Percentiles rank a stretch among this genome's conserved stretches.
Evolutionary conservation across 2,888 invertebrate species (phyloP).

Genomic region (Lycocerus yunnanus): DNA sequence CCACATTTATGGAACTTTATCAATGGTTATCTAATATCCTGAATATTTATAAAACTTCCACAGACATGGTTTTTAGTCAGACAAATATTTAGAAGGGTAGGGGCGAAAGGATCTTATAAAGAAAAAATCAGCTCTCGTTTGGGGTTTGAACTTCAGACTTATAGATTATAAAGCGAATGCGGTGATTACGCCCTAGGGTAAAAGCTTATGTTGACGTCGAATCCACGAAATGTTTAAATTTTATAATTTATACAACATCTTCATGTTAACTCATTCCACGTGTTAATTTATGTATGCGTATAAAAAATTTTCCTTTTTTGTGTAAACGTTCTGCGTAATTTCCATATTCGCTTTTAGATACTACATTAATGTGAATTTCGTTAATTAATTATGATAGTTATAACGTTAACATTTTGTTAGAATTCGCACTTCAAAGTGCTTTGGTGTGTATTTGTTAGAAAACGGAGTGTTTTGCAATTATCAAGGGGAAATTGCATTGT

Average conservation of each 20-base stretch:
- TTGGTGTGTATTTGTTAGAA: neutral
- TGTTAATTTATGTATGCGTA: neutral
- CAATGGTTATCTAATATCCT: no score
- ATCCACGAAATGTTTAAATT: neutral
- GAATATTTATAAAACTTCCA: no score
- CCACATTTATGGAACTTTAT: no score
- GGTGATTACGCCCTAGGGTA: neutral
- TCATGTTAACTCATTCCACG: neutral
- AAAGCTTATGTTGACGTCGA: neutral
- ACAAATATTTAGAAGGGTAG: no score
- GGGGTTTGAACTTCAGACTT: neutral
- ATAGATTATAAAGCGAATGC: neutral
- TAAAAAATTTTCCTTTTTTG: neutral
- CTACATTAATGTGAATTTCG: neutral
- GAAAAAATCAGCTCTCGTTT: neutral
- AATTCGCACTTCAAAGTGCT: conserved; percentile 11
- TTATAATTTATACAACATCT: neutral
- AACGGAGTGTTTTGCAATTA: conserved; percentile 9
- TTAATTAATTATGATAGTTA: neutral
- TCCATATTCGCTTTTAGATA: neutral
- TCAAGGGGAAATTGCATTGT: conserved; percentile 10
- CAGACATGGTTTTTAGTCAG: no score
- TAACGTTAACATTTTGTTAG: neutral
- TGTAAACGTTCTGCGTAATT: neutral
- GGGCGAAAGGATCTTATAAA: neutral